Base-by-base conservation (phyloP, 2,888 invertebrate genomes). In the Imbricaverruca yamaguchii region DNA sequence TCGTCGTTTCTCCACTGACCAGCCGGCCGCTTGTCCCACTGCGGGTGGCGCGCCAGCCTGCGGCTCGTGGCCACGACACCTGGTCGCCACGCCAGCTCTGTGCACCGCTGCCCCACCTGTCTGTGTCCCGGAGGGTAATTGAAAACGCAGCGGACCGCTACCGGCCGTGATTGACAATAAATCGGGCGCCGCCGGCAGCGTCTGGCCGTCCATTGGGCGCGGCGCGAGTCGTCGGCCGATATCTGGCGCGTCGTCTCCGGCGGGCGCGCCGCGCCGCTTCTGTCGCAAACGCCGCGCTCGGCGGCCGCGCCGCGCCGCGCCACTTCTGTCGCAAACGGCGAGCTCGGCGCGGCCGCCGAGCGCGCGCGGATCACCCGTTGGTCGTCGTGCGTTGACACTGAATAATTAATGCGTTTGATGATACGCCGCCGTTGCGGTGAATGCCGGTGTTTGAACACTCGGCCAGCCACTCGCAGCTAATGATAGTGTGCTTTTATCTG, bases 391-490 rank as follows among this genome's bases (percentile, higher is more conserved):
- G 18, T 39, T 13, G 15, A 11, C 13, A 15, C 69, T 74, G 74
- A 74, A 74, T 74, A 21, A 74, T 55, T 74, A 74, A 74, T 55
- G 74, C 9, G 9, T 8, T 15, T 21, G 74, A 74, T 74, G 74
- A 74, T 74, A 21, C 21, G 13, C 53, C 39, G 18, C 18, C 74
- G 21, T 9, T 6, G 59, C 9, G 55, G 53, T 55, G 55, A 74
- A 74, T 74, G 55, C 15, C 55, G 15, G 21, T 74, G 74, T 55
- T 74, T 74, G 74, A 74, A 74, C 74, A n/a, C 21, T 21, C 39
- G 55, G 55, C 53, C 55, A 55, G 74, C 74, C 74, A 74, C 74
- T 74, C 74, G 53, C 15, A 74, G 74, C 23, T 74, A 74, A 74
- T 74, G 74, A 74, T 53, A 7, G 53, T 4, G 23, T 11, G 74